Percentiles rank a stretch among this genome's conserved stretches.
phyloP scores from a whole-genome alignment of 2,888 invertebrate species.

The Ornithoptera priamus region DNA sequence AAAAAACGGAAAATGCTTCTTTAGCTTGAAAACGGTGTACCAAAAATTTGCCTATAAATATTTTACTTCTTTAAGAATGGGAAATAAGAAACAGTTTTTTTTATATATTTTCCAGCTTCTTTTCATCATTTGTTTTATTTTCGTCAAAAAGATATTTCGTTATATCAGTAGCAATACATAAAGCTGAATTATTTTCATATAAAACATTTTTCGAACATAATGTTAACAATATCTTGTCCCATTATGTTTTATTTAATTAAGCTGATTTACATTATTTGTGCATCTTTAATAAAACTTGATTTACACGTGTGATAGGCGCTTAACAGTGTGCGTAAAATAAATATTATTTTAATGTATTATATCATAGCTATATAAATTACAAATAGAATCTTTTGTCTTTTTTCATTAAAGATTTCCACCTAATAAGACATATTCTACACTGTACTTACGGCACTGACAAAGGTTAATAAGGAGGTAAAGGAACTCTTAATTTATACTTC shows the following conservation, averaged over 20 bases:
- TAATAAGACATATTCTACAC: not conserved
- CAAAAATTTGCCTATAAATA: too few relatives aligned
- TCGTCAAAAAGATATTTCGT: too few relatives aligned
- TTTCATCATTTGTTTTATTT: not conserved
- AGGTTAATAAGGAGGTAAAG: not conserved
- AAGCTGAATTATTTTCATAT: not conserved
- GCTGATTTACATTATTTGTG: constrained; percentile 13
- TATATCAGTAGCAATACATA: not conserved
- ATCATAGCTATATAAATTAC: not conserved
- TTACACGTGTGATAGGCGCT: not conserved
- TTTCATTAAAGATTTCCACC: not conserved
- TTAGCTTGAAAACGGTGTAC: too few relatives aligned
- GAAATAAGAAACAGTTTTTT: too few relatives aligned
- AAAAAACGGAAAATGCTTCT: too few relatives aligned
- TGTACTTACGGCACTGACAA: not conserved
- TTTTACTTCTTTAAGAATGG: too few relatives aligned
- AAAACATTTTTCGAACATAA: not conserved
- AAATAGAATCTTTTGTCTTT: not conserved
- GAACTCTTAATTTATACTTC: not conserved
- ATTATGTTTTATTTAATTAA: constrained; percentile 26
- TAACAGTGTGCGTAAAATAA: not conserved
- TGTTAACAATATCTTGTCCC: constrained; percentile 18
- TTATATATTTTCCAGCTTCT: not conserved
- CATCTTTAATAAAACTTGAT: constrained; percentile 7
- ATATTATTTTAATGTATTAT: not conserved